Evolutionary conservation across 2,888 invertebrate species (phyloP).

Genomic region (Seira sanloemensis): DNA sequence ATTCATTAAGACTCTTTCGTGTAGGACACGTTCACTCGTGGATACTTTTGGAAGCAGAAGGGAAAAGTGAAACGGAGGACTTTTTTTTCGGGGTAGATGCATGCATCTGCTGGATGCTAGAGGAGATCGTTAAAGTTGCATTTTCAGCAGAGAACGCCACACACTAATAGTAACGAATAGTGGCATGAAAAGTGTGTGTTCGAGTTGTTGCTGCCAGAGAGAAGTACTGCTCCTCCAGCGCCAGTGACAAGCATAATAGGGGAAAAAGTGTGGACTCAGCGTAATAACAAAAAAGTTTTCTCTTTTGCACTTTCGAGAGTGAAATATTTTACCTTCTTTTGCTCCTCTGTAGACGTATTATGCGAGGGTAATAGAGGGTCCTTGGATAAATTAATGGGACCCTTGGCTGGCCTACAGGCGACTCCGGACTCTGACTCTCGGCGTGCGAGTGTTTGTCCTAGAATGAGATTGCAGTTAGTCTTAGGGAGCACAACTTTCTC

Average conservation of each 20-base stretch:
- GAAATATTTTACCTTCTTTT: background rate
- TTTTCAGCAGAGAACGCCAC: too few species aligned
- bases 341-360: conserved; percentile 20
- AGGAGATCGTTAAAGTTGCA: too few species aligned
- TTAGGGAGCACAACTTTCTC: background rate
- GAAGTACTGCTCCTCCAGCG: background rate
- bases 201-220: background rate
- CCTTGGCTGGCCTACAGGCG: background rate
- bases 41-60: too few species aligned
- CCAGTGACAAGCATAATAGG: background rate
- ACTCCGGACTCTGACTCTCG: background rate
- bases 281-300: background rate
- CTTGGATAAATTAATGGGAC: too few species aligned
- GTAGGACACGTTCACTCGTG: too few species aligned
- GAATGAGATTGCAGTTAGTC: background rate
- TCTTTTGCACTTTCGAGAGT: conserved; percentile 1
- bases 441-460: background rate
- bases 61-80: too few species aligned
- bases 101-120: background rate
- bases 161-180: conserved; percentile 21
- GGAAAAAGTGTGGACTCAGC: background rate
- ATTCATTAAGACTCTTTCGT: too few species aligned
- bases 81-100: conserved; percentile 31
- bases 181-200: conserved; percentile 25
- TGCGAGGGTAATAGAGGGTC: conserved; percentile 38